Evolutionary conservation across 2,888 invertebrate species (phyloP).

Genomic region (Lymantria dispar): DNA sequence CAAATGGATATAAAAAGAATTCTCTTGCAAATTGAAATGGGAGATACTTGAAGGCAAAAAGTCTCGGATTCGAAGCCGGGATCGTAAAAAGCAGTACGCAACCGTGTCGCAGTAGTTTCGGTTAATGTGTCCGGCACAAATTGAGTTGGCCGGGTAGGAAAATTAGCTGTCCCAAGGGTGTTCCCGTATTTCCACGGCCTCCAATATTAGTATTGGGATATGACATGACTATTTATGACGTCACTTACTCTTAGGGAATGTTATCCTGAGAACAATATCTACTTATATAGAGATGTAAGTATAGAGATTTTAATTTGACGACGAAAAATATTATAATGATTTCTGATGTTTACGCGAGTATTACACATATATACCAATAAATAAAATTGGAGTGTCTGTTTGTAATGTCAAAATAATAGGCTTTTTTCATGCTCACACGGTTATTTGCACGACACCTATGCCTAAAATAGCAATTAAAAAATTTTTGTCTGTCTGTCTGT

Average conservation of each 20-base stretch:
- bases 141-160: constrained; percentile 74
- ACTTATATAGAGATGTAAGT: no score
- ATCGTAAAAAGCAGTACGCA: constrained; percentile 74
- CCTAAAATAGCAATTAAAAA: no score
- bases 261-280: not conserved
- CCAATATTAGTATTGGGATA: constrained; percentile 31
- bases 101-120: constrained; percentile 74
- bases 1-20: constrained; percentile 43
- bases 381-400: no score
- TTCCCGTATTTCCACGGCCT: constrained; percentile 22
- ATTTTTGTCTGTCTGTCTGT: no score
- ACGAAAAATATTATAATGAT: no score
- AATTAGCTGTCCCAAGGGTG: constrained; percentile 72
- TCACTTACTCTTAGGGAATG: not conserved
- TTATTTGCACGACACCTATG: no score
- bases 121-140: constrained; percentile 78
- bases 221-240: constrained; percentile 34
- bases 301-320: no score
- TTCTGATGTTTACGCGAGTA: no score
- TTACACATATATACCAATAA: no score
- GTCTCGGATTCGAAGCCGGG: constrained; percentile 53
- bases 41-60: constrained; percentile 51
- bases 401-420: no score
- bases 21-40: constrained; percentile 75
- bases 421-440: no score